Evolutionary conservation across 2,888 invertebrate species (phyloP).

Genomic region (Brachyopa scutellaris): DNA sequence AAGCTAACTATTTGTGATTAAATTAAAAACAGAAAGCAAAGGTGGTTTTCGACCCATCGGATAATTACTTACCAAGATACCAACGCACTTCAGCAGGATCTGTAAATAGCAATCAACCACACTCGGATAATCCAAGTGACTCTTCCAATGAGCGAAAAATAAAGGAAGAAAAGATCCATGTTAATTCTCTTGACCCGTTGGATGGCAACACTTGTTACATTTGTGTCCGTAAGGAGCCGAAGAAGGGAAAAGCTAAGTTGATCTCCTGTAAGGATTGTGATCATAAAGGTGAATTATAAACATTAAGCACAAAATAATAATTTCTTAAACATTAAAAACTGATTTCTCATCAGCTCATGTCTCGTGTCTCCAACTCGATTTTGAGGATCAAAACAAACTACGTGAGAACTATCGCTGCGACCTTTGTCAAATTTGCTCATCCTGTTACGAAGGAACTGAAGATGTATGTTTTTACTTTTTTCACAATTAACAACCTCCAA

Average conservation of each 20-base stretch:
- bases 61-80: constrained; percentile 87
- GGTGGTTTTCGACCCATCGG: constrained; percentile 93
- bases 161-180: constrained; percentile 50
- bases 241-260: constrained; percentile 77
- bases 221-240: constrained; percentile 76
- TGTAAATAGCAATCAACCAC: constrained; percentile 37
- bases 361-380: constrained; percentile 75
- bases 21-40: constrained; percentile 93
- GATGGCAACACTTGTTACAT: constrained; percentile 73
- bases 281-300: constrained; percentile 74
- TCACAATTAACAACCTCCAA: too few species aligned
- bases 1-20: neutral
- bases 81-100: constrained; percentile 69
- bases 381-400: constrained; percentile 75
- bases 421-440: constrained; percentile 92
- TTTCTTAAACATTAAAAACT: neutral
- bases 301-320: neutral
- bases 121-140: constrained; percentile 49
- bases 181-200: neutral
- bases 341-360: constrained; percentile 83
- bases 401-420: constrained; percentile 91
- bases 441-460: constrained; percentile 90
- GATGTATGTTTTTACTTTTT: constrained; percentile 84
- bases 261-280: constrained; percentile 77
- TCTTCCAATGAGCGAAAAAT: constrained; percentile 43